Base-by-base conservation (phyloP, 2,797 vertebrate species). In the Gobio occitaniae region DNA sequence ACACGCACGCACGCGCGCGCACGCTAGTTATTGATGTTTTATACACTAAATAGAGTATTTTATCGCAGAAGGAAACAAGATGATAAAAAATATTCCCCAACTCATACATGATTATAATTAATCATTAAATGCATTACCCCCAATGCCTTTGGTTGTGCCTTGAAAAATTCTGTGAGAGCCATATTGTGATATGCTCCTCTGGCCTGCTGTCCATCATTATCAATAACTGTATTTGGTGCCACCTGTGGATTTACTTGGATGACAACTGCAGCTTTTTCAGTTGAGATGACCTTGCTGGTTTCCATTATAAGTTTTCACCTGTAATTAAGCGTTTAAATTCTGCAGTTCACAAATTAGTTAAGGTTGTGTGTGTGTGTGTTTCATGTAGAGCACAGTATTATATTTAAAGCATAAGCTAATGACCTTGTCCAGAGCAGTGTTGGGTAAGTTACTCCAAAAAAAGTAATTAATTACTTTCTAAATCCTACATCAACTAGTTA, bases 191-290 rank as follows among this genome's bases (percentile, higher is more conserved):
- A 29, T 52, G 2, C 4, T 52, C 1, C 11, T 41, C 54, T 29
- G 7, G 3, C n/a, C 54, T 44, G 32, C 29, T 56, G 12, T 25
- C 75, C 75, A 16, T 78, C 36, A 61, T 6, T 15, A 78, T 6
- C 5, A 29, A 17, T 56, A 38, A 56, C 32, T 21, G 17, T 8
- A 38, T 78, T 15, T 61, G 63, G n/a, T 10, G 6, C 4, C 15
- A 11, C 38, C 15, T 78, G 56, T 78, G 76, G 56, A 78, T 78
- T 78, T 47, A 25, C 12, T 63, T 78, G 56, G n/a, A 78, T 63
- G 38, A 78, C 38, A 29, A 78, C 21, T 78, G 54, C 17, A 44
- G 76, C 36, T 44, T 63, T 78, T 6, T 78, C 38, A 17, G 21
- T 47, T 16, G 76, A 61, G 2, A 78, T 61, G 8, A 78, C 15